phyloP scores from a whole-genome alignment of 1,140 invertebrate genomes.

The Drosophila nebulosa region DNA sequence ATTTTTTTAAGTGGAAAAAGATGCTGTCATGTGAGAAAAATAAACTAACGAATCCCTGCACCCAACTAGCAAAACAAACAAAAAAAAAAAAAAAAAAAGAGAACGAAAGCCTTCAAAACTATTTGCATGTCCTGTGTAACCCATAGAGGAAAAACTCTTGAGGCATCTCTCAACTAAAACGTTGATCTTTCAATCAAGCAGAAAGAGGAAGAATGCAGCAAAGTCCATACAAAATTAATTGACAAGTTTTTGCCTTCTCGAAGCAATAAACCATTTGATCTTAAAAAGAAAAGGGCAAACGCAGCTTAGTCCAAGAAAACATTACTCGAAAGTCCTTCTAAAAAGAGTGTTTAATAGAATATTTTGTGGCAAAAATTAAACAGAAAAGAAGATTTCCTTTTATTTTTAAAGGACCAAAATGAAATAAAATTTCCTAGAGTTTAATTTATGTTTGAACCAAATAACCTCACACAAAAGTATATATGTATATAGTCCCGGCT shows the following conservation, averaged over 20 bases:
- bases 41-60: background rate
- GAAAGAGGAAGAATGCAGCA: no score
- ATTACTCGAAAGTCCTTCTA: no score
- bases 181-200: no score
- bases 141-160: background rate
- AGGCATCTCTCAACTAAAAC: no score
- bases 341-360: no score
- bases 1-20: constrained; percentile 6
- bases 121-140: background rate
- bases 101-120: background rate
- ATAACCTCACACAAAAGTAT: background rate
- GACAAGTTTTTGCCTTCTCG: no score
- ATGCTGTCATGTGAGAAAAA: background rate
- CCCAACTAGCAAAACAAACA: background rate
- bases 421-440: background rate
- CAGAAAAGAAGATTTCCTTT: no score
- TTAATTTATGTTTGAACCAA: background rate
- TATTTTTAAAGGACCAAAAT: background rate
- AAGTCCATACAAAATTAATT: no score
- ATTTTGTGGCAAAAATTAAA: no score
- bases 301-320: no score
- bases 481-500: background rate
- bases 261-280: no score
- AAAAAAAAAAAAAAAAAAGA: background rate
- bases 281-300: no score